A percentile compares a stretch with the other conserved stretches of the same genome.
These are phyloP conservation scores for Gadopsis bispinosus DNA, from an alignment of 2,797 vertebrate genomes.

Conservation along the genomic window DNA sequence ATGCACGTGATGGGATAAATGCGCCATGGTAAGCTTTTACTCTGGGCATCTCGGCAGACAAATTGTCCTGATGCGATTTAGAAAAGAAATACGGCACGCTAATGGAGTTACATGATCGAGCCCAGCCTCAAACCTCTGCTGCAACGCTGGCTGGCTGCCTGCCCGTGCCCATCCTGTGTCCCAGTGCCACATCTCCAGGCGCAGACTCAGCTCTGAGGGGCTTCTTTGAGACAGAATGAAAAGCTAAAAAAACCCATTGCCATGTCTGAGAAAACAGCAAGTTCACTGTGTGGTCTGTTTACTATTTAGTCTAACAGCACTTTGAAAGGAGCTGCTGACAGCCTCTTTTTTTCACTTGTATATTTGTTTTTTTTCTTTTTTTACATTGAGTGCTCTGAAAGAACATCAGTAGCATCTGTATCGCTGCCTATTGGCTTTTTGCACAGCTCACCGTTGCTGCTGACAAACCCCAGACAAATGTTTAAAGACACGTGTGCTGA, in stretches of 20 bases:
- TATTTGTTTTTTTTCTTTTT: slow-evolving; percentile 25
- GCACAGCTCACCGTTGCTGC: slow-evolving; percentile 26
- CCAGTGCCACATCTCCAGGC: slow-evolving; percentile 42
- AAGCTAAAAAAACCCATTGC: slow-evolving; percentile 31
- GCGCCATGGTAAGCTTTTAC: slow-evolving; percentile 79
- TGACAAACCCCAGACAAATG: slow-evolving; percentile 30
- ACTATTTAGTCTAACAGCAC: slow-evolving; percentile 51
- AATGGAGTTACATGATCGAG: slow-evolving; percentile 75
- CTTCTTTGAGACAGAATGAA: slow-evolving; percentile 33
- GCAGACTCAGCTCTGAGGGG: slow-evolving; percentile 33
- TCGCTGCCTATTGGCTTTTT: slow-evolving; percentile 48
- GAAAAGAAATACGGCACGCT: slow-evolving; percentile 71
- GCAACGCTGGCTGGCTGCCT: slow-evolving; percentile 62
- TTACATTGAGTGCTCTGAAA: slow-evolving; percentile 30
- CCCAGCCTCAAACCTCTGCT: slow-evolving; percentile 66
- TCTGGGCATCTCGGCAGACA: slow-evolving; percentile 71
- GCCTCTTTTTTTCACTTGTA: slow-evolving; percentile 46
- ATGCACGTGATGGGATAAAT: slow-evolving; percentile 76
- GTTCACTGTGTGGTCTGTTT: slow-evolving; percentile 46
- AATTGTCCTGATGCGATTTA: slow-evolving; percentile 87
- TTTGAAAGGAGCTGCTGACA: slow-evolving; percentile 64
- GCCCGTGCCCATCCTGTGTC: slow-evolving; percentile 57
- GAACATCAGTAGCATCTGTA: slow-evolving; percentile 59
- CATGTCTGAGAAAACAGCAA: slow-evolving; percentile 34
- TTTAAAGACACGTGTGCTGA: slow-evolving; percentile 15